A percentile compares a stretch with the other conserved stretches of the same genome.
Evolutionary conservation across 2,113 vertebrate genomes (phyloP).

Genomic region (Coturnix japonica): DNA sequence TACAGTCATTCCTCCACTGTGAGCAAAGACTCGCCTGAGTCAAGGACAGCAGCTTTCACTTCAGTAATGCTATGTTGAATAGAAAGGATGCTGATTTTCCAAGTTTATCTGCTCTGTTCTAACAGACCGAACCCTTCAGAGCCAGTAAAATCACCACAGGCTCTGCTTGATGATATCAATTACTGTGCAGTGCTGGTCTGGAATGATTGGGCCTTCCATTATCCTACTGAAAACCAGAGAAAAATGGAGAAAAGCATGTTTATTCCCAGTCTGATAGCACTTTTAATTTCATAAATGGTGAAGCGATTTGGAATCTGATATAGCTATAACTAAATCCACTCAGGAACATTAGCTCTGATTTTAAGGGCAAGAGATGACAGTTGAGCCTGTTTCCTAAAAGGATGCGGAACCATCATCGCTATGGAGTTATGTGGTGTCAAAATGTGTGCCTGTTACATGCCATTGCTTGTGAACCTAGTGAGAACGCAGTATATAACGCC

Average conservation of each 20-base stretch:
- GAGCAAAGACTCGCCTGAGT: background rate
- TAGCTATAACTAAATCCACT: background rate
- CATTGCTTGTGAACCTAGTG: background rate
- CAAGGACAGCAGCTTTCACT: background rate
- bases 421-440: background rate
- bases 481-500: background rate
- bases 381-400: background rate
- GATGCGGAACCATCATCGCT: background rate
- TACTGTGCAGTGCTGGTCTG: conserved; percentile 9
- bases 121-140: background rate
- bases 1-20: background rate
- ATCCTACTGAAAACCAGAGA: conserved; percentile 2
- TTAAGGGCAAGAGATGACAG: background rate
- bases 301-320: background rate
- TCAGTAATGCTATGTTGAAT: background rate
- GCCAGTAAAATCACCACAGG: background rate
- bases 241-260: background rate
- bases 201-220: background rate
- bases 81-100: background rate
- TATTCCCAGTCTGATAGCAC: background rate
- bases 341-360: background rate
- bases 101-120: background rate
- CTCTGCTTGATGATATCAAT: background rate
- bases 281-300: conserved; percentile 18
- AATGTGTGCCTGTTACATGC: background rate